Conservation (phyloP, 2,113 vertebrate species). For the Brevimyrus niger region DNA sequence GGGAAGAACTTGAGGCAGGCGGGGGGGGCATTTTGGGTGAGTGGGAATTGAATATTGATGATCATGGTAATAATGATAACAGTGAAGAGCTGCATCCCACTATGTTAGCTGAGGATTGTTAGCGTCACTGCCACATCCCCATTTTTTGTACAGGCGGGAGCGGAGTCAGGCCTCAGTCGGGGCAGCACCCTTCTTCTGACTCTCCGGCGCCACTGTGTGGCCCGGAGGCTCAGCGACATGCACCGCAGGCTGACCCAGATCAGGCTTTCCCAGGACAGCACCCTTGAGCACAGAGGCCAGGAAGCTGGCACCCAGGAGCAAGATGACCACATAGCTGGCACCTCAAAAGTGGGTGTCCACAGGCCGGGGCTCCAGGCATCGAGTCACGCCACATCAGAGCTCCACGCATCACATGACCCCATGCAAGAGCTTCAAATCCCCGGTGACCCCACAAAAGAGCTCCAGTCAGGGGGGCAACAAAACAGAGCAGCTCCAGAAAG, state of each 20-base stretch:
- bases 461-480: not conserved
- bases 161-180: conserved; percentile 40
- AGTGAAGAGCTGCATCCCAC: not conserved
- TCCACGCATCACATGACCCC: not conserved
- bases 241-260: conserved; percentile 34
- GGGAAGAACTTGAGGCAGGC: conserved; percentile 24
- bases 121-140: not conserved
- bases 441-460: not conserved
- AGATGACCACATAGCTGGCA: not conserved
- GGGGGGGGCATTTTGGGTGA: conserved; percentile 14
- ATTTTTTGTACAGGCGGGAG: conserved; percentile 30
- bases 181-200: conserved; percentile 50
- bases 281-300: not conserved
- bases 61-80: not conserved
- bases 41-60: not conserved
- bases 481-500: not conserved
- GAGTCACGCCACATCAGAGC: not conserved
- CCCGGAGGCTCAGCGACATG: conserved; percentile 36
- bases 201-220: conserved; percentile 35
- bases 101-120: not conserved
- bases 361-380: not conserved
- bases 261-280: not conserved
- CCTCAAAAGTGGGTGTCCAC: not conserved
- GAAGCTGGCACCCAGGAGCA: not conserved
- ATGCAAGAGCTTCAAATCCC: not conserved